Percentiles rank a stretch among this genome's conserved stretches.
Evolutionary conservation across 2,797 vertebrate species (phyloP).

Genomic region (Phrynocephalus guinanensis): DNA sequence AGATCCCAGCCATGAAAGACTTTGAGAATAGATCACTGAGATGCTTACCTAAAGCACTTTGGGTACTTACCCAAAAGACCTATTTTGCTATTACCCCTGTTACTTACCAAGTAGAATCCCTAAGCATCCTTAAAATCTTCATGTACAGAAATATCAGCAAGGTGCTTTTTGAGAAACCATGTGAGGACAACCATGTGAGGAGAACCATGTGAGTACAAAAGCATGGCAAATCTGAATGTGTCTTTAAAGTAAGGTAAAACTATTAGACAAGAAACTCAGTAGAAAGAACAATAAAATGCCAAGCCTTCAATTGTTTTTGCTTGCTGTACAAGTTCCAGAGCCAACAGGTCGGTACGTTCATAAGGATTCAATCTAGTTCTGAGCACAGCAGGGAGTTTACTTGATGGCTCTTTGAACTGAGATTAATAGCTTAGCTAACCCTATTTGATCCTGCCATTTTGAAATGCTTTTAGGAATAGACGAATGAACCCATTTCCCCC

Average conservation of each 20-base stretch:
- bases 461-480: conserved; percentile 62
- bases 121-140: conserved; percentile 21
- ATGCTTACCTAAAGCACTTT: conserved; percentile 1
- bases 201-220: not conserved
- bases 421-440: conserved; percentile 68
- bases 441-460: conserved; percentile 67
- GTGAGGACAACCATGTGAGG: not conserved
- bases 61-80: not conserved
- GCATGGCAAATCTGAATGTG: not conserved
- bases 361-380: conserved; percentile 68
- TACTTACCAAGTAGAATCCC: conserved; percentile 16
- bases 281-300: conserved; percentile 27
- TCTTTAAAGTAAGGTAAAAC: conserved; percentile 21
- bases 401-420: conserved; percentile 66
- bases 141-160: not conserved
- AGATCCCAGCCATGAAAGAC: too few species aligned
- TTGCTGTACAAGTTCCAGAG: conserved; percentile 49
- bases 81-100: conserved; percentile 2
- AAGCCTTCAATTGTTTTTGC: conserved; percentile 48
- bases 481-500: conserved; percentile 42
- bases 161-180: not conserved
- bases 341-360: conserved; percentile 61
- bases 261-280: conserved; percentile 14
- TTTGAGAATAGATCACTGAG: not conserved
- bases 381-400: conserved; percentile 49